Evolutionary conservation across 2,888 invertebrate species (phyloP), one percentile per base, ranked within the genome.

Genomic region (Drosophila mayaguana): DNA sequence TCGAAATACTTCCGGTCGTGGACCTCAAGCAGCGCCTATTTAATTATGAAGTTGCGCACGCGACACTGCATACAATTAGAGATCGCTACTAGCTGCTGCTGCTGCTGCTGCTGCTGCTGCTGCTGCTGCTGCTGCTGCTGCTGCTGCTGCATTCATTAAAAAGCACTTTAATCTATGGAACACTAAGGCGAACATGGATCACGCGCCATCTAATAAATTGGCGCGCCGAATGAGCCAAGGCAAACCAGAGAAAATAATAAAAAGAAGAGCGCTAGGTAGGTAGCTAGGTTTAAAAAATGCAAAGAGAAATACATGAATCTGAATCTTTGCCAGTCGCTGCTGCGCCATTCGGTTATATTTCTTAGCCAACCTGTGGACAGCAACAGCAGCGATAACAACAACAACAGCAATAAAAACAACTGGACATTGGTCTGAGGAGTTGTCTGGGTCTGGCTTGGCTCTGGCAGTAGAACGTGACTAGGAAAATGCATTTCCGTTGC

Each of bases 401-500:
- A 25, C 56, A 57, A 54, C n/a, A 18, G 18, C 48, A 53, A 65
- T 50, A n/a, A n/a, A n/a, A 50, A 40, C 55, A 55, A 42, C 69
- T 56, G 75, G 62, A 68, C 68, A 34, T 18, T 50, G 65, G 62
- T 64, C 63, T 66, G 51, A 46, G 11, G 28, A 64, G 56, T 46
- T 65, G 53, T 63, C 75, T 69, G 68, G 70, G 53, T 63, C 75
- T 74, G 68, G 74, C 68, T 48, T 67, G 67, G 78, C 76, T 83
- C 72, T 78, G 57, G 68, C 56, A 66, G 59, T 62, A 59, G 72
- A 61, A 86, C 85, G 85, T 86, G 85, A 89, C 85, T 86, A 88
- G 89, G 74, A 72, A 89, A 89, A 82, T 87, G 85, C 89, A 86
- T 86, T 89, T 86, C 85, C 85, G 89, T 56, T 78, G 88, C 89